Conservation (phyloP, 2,888 invertebrate genomes). For the Orchesella flavescens region DNA sequence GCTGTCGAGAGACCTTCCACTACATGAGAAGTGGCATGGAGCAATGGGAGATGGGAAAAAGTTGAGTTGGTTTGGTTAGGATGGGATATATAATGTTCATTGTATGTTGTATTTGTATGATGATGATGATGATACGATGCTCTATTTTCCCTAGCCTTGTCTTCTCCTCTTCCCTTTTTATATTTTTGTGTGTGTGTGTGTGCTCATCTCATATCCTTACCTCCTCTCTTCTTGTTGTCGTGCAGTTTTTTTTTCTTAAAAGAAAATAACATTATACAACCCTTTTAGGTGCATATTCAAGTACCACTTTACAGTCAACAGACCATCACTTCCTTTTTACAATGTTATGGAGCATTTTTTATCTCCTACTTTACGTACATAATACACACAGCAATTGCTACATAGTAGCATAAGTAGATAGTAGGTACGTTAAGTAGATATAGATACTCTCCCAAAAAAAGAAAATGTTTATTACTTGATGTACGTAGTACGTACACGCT, state of each 20-base stretch:
- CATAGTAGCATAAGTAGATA: neutral
- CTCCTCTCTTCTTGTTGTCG: too few species aligned
- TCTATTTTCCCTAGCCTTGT: neutral
- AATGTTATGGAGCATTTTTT: neutral
- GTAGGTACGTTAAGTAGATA: too few species aligned
- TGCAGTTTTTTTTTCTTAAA: conserved; percentile 21
- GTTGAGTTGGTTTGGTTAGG: conserved; percentile 24
- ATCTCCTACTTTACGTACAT: neutral
- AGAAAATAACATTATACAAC: conserved; percentile 51
- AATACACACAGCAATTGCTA: neutral
- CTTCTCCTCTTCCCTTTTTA: neutral
- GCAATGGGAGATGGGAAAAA: conserved; percentile 50
- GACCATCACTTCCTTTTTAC: conserved; percentile 50
- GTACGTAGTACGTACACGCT: too few species aligned
- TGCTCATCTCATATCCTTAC: conserved; percentile 18
- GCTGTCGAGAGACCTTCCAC: conserved; percentile 51
- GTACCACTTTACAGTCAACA: conserved; percentile 59
- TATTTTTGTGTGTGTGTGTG: conserved; percentile 41
- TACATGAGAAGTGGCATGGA: conserved; percentile 55
- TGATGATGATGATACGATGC: neutral
- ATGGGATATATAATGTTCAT: conserved; percentile 12
- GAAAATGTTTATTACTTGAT: neutral
- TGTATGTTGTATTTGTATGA: conserved; percentile 30
- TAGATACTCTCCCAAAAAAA: too few species aligned
- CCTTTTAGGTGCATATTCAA: conserved; percentile 53